A percentile compares a stretch with the other conserved stretches of the same genome.
These are phyloP conservation scores for Nerophis ophidion DNA, from an alignment of 2,113 vertebrate genomes.

Conservation along the genomic window DNA sequence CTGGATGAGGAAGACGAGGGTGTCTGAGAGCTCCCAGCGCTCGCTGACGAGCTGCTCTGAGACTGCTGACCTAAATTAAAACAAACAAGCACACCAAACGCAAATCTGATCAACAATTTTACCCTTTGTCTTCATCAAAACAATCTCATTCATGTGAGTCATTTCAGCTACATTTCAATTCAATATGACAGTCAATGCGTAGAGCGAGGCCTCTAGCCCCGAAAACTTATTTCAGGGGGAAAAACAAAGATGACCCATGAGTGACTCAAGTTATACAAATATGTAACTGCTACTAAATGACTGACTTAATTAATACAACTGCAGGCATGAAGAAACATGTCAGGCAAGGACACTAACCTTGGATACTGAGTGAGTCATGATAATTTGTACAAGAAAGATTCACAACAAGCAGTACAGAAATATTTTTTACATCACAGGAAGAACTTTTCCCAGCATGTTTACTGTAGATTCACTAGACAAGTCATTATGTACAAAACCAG, in stretches of 20 bases:
- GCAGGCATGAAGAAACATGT: constrained; percentile 6
- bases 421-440: not conserved
- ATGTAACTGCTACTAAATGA: not conserved
- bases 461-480: no score
- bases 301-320: constrained; percentile 8
- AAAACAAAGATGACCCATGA: not conserved
- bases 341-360: not conserved
- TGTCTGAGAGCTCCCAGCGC: constrained; percentile 65
- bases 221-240: no score
- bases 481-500: no score
- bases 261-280: constrained; percentile 1
- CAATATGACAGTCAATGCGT: not conserved
- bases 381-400: not conserved
- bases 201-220: not conserved
- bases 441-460: not conserved
- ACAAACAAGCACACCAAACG: constrained; percentile 30
- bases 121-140: not conserved
- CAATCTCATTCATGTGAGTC: not conserved
- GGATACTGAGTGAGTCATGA: constrained; percentile 12
- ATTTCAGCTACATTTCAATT: constrained; percentile 11
- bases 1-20: constrained; percentile 74
- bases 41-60: constrained; percentile 58
- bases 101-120: constrained; percentile 25
- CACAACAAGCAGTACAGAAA: not conserved
- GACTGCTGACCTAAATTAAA: constrained; percentile 82